phyloP scores from a whole-genome alignment of 1,140 invertebrate species.

The Eumeta japonica region DNA sequence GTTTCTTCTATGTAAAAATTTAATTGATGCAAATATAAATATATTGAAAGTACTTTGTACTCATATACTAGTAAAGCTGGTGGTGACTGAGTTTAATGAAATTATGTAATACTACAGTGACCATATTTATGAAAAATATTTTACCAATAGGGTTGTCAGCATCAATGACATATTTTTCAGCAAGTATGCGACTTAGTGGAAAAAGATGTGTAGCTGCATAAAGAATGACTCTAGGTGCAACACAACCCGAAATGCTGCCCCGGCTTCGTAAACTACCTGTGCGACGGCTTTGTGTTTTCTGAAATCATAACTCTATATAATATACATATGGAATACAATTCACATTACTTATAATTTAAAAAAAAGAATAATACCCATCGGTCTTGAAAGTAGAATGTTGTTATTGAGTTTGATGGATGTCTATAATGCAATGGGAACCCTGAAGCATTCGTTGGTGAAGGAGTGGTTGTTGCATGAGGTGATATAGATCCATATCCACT shows the following conservation, averaged over 20 bases:
- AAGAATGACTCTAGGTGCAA: slow-evolving; percentile 55
- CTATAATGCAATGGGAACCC: slow-evolving; percentile 43
- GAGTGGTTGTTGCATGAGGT: slow-evolving; percentile 56
- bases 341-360: no score
- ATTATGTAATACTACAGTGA: slow-evolving; percentile 8
- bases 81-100: no score
- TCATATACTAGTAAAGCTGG: no score
- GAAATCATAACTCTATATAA: slow-evolving; percentile 9
- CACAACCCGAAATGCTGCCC: slow-evolving; percentile 41
- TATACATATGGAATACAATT: no score
- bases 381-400: slow-evolving; percentile 82
- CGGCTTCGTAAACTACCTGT: slow-evolving; percentile 46
- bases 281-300: slow-evolving; percentile 58
- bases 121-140: no score
- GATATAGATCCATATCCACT: slow-evolving; percentile 43
- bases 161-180: slow-evolving; percentile 79
- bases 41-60: no score
- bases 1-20: no score
- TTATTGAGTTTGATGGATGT: slow-evolving; percentile 54
- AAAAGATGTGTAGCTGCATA: slow-evolving; percentile 80
- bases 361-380: no score
- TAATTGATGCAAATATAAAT: no score
- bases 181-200: slow-evolving; percentile 75
- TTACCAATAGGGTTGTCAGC: slow-evolving; percentile 55
- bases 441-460: slow-evolving; percentile 48